Conservation (phyloP, 2,888 invertebrate species). For the Habroteleia sp. region DNA sequence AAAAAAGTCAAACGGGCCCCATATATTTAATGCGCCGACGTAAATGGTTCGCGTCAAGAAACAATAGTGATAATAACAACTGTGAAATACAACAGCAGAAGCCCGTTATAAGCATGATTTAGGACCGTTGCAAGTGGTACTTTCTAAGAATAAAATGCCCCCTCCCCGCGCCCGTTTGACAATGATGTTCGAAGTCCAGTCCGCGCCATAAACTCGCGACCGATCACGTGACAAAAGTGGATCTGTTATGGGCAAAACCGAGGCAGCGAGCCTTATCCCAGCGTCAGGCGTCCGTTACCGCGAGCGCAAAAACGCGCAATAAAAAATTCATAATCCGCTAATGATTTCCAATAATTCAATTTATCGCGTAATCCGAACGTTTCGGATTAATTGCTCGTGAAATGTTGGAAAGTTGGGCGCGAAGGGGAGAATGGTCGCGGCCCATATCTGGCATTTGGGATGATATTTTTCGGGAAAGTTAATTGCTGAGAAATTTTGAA, state of each 20-base stretch:
- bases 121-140: constrained; percentile 36
- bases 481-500: constrained; percentile 22
- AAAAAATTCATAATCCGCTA: constrained; percentile 28
- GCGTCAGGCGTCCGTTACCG: constrained; percentile 1
- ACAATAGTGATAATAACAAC: constrained; percentile 50
- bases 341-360: constrained; percentile 54
- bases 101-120: constrained; percentile 53
- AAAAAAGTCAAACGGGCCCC: constrained; percentile 26
- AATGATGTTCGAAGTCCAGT: constrained; percentile 32
- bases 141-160: constrained; percentile 50
- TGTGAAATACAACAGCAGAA: constrained; percentile 41
- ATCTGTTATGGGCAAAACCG: constrained; percentile 25
- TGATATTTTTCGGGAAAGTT: constrained; percentile 26
- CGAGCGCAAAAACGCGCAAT: constrained; percentile 6
- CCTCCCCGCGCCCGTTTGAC: constrained; percentile 19
- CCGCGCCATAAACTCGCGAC: constrained; percentile 4
- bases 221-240: constrained; percentile 34
- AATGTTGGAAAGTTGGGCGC: constrained; percentile 52
- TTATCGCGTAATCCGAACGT: constrained; percentile 46
- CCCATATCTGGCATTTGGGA: constrained; percentile 24
- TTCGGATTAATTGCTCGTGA: constrained; percentile 50
- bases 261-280: neutral
- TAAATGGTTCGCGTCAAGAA: constrained; percentile 49
- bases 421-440: constrained; percentile 16
- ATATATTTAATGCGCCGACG: constrained; percentile 41